Percentiles rank a stretch among this genome's conserved stretches.
Evolutionary conservation across 53 echinoderm and acorn worm genomes (phyloP).

Genomic region (Holothuria scabra): DNA sequence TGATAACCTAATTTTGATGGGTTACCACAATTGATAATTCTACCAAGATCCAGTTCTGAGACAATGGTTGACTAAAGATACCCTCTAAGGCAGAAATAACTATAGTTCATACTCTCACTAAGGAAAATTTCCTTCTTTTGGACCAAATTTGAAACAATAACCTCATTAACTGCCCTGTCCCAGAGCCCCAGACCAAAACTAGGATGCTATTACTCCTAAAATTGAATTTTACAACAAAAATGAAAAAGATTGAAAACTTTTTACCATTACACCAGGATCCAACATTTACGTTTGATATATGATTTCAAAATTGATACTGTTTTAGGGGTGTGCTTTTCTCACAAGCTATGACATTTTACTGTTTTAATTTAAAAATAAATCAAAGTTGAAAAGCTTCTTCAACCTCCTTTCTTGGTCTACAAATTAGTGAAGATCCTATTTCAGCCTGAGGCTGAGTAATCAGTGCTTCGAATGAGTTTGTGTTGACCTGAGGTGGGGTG

Average conservation of each 20-base stretch:
- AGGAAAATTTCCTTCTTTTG: not conserved
- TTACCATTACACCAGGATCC: not conserved
- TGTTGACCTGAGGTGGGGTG: constrained; percentile 31
- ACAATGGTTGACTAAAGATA: too few species aligned
- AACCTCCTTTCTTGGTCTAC: constrained; percentile 20
- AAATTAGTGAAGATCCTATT: constrained; percentile 35
- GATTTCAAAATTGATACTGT: constrained; percentile 47
- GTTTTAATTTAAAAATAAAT: constrained; percentile 47
- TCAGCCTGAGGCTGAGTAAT: constrained; percentile 42
- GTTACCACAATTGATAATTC: too few species aligned
- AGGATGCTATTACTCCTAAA: constrained; percentile 1
- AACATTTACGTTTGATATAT: constrained; percentile 36
- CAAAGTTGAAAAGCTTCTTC: constrained; percentile 37
- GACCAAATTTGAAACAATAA: constrained; percentile 40
- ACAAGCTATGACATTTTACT: constrained; percentile 38
- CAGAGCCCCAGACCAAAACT: constrained; percentile 39
- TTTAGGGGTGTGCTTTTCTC: constrained; percentile 40
- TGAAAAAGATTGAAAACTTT: not conserved
- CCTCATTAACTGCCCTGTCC: constrained; percentile 33
- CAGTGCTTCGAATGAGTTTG: not conserved
- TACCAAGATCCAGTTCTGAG: too few species aligned
- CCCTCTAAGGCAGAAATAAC: too few species aligned
- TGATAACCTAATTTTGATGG: too few species aligned
- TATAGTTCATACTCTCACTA: too few species aligned
- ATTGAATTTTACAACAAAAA: not conserved